Percentiles rank a stretch among this genome's conserved stretches.
Evolutionary conservation across 2,797 vertebrate genomes (phyloP).

Genomic region (Labeo calbasu): DNA sequence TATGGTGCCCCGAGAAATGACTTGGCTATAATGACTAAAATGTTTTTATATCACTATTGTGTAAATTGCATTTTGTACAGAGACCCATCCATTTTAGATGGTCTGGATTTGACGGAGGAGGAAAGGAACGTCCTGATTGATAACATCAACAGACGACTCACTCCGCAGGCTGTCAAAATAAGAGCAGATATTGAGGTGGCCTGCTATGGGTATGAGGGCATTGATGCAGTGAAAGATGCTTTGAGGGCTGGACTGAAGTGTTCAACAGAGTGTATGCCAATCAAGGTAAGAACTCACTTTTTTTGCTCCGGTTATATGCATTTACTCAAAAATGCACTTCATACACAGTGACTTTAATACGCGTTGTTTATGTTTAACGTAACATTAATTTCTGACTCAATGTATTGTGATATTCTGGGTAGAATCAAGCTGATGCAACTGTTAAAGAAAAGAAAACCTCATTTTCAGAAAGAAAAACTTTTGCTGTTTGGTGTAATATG

Average conservation of each 20-base stretch:
- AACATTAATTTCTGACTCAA: too few species aligned
- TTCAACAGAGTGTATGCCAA: slow-evolving; percentile 97
- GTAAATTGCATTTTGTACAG: slow-evolving; percentile 67
- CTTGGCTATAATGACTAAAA: neutral
- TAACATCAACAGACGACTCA: slow-evolving; percentile 97
- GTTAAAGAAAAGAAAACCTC: neutral
- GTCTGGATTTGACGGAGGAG: slow-evolving; percentile 91
- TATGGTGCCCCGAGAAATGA: too few species aligned
- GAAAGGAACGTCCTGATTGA: slow-evolving; percentile 92
- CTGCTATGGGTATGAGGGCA: slow-evolving; percentile 98
- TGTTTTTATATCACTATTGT: neutral
- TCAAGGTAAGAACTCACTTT: slow-evolving; percentile 81
- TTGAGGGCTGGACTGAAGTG: slow-evolving; percentile 92
- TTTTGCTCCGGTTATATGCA: neutral
- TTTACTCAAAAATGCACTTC: neutral
- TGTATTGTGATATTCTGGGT: too few species aligned
- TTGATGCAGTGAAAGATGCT: slow-evolving; percentile 97
- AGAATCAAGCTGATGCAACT: too few species aligned
- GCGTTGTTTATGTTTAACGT: neutral
- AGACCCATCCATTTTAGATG: slow-evolving; percentile 92
- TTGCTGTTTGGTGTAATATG: too few species aligned
- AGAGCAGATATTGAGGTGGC: slow-evolving; percentile 99
- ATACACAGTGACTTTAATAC: neutral
- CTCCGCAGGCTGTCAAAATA: slow-evolving; percentile 98
- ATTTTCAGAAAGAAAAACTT: neutral